phyloP scores from a whole-genome alignment of 2,888 invertebrate genomes.

The Aleiodes testaceus region DNA sequence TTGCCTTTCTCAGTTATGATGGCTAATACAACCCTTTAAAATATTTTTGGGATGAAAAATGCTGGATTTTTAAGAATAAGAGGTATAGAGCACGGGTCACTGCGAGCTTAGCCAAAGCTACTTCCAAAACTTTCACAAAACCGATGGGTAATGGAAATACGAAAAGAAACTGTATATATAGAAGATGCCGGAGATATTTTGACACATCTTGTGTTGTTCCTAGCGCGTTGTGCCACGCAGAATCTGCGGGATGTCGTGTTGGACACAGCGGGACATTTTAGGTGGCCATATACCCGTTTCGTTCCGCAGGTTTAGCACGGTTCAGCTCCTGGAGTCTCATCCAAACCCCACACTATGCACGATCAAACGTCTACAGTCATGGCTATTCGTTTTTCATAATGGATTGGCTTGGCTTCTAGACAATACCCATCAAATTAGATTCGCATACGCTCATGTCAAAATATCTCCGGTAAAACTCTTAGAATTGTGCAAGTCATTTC shows the following conservation, averaged over 20 bases:
- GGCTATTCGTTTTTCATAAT: constrained; percentile 48
- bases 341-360: constrained; percentile 12
- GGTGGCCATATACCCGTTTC: constrained; percentile 48
- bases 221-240: constrained; percentile 62
- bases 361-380: constrained; percentile 47
- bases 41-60: constrained; percentile 13
- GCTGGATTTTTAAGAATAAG: constrained; percentile 14
- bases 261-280: constrained; percentile 59
- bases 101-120: neutral
- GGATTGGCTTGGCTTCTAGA: constrained; percentile 48
- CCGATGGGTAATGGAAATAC: constrained; percentile 12
- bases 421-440: constrained; percentile 44
- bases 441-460: constrained; percentile 42
- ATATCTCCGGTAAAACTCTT: constrained; percentile 31
- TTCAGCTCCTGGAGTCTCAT: constrained; percentile 35
- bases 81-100: constrained; percentile 28
- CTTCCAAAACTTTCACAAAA: constrained; percentile 2
- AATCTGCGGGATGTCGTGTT: constrained; percentile 68
- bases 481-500: constrained; percentile 21
- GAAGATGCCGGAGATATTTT: constrained; percentile 65
- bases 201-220: constrained; percentile 69
- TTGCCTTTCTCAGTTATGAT: constrained; percentile 16
- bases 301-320: constrained; percentile 28
- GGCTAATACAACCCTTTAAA: constrained; percentile 15
- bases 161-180: neutral